Base-by-base conservation (phyloP, 2,888 invertebrate genomes). In the Hemaris fuciformis region DNA sequence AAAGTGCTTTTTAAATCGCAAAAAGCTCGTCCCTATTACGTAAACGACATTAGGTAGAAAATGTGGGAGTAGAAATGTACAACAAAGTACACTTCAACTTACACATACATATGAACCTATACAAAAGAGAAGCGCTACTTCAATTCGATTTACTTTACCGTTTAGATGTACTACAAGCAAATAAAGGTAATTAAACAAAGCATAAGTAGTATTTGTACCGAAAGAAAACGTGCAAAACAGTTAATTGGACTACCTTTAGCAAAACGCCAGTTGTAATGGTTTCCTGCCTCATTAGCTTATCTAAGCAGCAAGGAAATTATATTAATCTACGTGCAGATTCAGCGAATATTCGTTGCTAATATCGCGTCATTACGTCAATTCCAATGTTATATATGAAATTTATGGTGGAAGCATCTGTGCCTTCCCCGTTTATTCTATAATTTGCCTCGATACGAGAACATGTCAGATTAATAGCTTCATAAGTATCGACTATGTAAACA, bases 381-480 rank as follows among this genome's bases (percentile, higher is more conserved):
- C 27, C 59, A 41, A 59, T 59, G 27, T 27, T 27, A 43, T 23
- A 15, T 15, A 53, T 27, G 31, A 53, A 53, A 53, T 53, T 27
- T 53, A 84, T 83, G 77, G 79, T 81, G 73, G 71, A 65, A 72
- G 79, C 87, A 87, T 86, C 84, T 88, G 87, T 73, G 83, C 79
- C 79, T 79, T 79, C 76, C 79, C 79, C 83, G 77, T 81, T 83
- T 79, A 80, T 82, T 74, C 79, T 71, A 80, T 83, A 83, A 86
- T 88, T 81, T 85, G 79, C 75, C 71, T 71, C 66, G 75, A 76
- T 77, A 79, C 73, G 76, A 76, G 76, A 73, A 80, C 79, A 80
- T 77, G 78, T 84, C 79, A 80, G 71, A 72, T 75, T 83, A 80
- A 83, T 81, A 75, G 77, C 79, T 72, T 71, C 25, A 7, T 48